Conservation (phyloP, 2,797 vertebrate genomes). For the Intellagama lesueurii region DNA sequence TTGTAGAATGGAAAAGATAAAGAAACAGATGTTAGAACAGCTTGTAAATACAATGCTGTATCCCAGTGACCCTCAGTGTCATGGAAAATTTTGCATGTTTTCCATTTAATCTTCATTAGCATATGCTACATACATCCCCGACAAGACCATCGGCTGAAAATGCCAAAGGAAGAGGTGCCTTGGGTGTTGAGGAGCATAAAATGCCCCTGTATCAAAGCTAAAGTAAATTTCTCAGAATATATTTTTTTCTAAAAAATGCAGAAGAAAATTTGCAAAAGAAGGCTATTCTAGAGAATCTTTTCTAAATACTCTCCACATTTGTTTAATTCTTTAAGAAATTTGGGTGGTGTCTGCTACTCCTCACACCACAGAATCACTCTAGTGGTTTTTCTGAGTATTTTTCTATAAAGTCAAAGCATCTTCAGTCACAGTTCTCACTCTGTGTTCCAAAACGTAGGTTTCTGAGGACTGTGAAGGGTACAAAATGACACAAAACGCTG, state of each 20-base stretch:
- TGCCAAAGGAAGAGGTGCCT: not conserved
- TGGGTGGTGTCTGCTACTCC: too few species aligned
- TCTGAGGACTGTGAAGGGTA: too few species aligned
- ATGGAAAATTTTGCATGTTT: not conserved
- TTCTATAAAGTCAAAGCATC: too few species aligned
- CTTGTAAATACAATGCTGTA: not conserved
- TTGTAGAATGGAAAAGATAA: not conserved
- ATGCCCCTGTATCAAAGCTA: not conserved
- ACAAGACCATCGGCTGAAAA: not conserved
- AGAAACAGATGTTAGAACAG: not conserved
- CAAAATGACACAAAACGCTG: too few species aligned
- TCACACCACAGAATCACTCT: not conserved
- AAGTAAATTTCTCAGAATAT: not conserved
- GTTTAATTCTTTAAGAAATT: not conserved
- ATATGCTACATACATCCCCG: not conserved
- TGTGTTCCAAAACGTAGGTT: too few species aligned
- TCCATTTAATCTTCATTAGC: not conserved
- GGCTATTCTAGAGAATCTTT: not conserved
- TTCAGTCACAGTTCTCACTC: too few species aligned
- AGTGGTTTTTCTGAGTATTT: not conserved
- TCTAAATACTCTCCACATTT: not conserved
- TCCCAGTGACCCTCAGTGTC: not conserved
- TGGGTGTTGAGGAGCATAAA: not conserved
- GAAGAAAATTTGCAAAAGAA: not conserved
- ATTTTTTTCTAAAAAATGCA: not conserved